phyloP scores from a whole-genome alignment of 2,113 vertebrate species.

The Coptodon rendalli region DNA sequence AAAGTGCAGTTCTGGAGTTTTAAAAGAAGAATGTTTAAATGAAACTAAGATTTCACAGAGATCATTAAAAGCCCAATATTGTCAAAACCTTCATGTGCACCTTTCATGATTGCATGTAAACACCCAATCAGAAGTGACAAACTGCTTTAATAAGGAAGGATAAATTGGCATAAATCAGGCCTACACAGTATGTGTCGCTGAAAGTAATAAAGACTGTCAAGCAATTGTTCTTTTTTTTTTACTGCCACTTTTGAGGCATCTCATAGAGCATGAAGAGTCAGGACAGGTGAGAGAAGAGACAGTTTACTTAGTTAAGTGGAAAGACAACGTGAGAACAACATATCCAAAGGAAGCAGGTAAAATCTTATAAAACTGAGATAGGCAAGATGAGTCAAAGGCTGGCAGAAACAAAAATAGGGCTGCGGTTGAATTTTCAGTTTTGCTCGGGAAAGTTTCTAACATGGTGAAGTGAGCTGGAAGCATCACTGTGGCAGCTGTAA shows the following conservation, averaged over 20 bases:
- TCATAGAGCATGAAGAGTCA: neutral
- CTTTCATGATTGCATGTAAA: neutral
- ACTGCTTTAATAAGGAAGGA: neutral
- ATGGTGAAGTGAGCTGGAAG: neutral
- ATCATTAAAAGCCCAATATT: neutral
- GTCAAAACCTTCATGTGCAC: neutral
- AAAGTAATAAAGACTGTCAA: neutral
- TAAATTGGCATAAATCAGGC: neutral
- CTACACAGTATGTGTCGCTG: neutral
- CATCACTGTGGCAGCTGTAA: neutral
- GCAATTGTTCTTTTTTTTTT: neutral
- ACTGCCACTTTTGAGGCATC: neutral
- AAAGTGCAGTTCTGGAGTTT: neutral
- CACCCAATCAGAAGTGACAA: neutral
- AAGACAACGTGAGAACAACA: neutral
- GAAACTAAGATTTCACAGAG: neutral
- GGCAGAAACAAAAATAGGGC: neutral
- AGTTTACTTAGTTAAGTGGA: neutral
- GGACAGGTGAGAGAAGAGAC: neutral
- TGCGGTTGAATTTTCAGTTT: neutral
- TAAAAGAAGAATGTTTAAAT: neutral
- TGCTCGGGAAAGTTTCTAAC: neutral
- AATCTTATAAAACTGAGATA: neutral
- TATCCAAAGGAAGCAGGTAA: neutral
- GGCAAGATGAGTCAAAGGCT: neutral